These are phyloP conservation scores for Atrichornis clamosus DNA, from an alignment of 2,113 vertebrate genomes.

Conservation along the genomic window DNA sequence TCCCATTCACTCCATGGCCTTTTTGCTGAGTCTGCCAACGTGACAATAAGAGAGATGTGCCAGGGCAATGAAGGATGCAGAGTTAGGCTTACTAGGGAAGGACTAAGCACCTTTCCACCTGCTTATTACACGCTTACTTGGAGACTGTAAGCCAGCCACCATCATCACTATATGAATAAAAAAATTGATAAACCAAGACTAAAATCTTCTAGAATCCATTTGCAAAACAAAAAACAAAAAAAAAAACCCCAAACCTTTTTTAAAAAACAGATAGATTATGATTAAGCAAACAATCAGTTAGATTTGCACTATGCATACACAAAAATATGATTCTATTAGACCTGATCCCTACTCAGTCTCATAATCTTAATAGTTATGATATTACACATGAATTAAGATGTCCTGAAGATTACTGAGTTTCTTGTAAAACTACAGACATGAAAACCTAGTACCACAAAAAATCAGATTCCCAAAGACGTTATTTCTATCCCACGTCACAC, in stretches of 20 bases:
- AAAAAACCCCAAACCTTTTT: neutral
- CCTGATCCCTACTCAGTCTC: neutral
- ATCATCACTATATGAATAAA: neutral
- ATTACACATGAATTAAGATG: neutral
- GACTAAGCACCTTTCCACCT: neutral
- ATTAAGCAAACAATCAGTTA: neutral
- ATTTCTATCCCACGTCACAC: neutral
- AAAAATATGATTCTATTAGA: neutral
- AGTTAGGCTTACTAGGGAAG: neutral
- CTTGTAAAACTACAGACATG: neutral
- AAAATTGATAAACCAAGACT: neutral
- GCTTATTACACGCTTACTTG: neutral
- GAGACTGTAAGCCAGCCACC: neutral
- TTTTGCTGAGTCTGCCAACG: neutral
- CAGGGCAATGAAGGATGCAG: neutral
- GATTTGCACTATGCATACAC: neutral
- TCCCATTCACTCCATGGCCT: neutral
- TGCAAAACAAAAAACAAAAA: neutral
- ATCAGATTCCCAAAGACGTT: neutral
- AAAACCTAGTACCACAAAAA: neutral
- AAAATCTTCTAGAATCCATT: neutral
- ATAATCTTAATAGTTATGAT: neutral
- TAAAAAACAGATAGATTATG: neutral
- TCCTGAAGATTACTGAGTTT: neutral
- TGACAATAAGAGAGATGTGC: neutral